Evolutionary conservation across 2,888 invertebrate genomes (phyloP).

Genomic region (Argyresthia albistria): DNA sequence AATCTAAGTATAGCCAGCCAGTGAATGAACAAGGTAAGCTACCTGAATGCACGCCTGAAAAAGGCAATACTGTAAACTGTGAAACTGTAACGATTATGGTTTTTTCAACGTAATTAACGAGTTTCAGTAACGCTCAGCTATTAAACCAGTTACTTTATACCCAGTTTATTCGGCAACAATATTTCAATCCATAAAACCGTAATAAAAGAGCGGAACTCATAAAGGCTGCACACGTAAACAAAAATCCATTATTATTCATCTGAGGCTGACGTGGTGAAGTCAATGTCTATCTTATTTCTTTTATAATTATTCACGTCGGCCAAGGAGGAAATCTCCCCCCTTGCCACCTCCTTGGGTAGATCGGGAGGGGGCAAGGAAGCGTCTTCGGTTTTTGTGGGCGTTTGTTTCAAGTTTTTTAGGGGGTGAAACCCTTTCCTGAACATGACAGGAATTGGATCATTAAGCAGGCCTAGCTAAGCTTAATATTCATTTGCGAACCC

Average conservation of each 20-base stretch:
- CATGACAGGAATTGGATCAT: constrained; percentile 73
- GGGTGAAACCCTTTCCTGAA: constrained; percentile 70
- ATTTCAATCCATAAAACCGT: constrained; percentile 38
- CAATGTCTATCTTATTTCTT: constrained; percentile 73
- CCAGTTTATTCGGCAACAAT: constrained; percentile 38
- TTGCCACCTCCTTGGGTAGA: constrained; percentile 24
- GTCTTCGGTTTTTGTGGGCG: constrained; percentile 71
- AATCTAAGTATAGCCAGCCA: too few relatives aligned
- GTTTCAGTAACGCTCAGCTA: constrained; percentile 9
- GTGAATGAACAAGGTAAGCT: too few relatives aligned
- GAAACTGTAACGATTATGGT: too few relatives aligned
- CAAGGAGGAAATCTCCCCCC: constrained; percentile 17
- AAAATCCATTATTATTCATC: constrained; percentile 69
- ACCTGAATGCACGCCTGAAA: too few relatives aligned
- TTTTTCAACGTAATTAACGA: constrained; percentile 4
- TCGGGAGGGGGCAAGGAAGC: constrained; percentile 41
- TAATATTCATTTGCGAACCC: constrained; percentile 37
- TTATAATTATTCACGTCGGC: constrained; percentile 67
- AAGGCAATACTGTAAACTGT: too few relatives aligned
- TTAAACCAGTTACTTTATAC: constrained; percentile 28
- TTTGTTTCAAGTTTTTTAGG: constrained; percentile 72
- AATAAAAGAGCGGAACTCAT: constrained; percentile 22
- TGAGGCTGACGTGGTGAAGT: constrained; percentile 60
- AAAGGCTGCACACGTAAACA: constrained; percentile 56
- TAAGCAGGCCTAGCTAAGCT: constrained; percentile 65